Conservation (phyloP, 64 coral and sea anemone genomes). For the Dendrophyllia cribrosa region DNA sequence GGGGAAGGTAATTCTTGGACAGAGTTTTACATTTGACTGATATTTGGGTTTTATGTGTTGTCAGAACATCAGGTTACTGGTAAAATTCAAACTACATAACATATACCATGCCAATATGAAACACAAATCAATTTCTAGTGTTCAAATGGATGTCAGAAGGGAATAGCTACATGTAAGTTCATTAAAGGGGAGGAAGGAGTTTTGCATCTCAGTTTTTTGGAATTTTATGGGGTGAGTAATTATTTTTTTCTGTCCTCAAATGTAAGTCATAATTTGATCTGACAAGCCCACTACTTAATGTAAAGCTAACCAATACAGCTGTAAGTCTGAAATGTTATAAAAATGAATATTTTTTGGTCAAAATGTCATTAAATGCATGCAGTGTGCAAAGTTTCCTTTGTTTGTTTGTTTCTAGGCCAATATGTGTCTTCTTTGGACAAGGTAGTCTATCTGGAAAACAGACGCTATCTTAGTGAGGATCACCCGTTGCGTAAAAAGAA, state of each 20-base stretch:
- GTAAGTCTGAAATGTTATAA: conserved; percentile 4
- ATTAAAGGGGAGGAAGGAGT: conserved; percentile 5
- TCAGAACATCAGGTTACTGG: no score
- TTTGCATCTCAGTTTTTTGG: conserved; percentile 10
- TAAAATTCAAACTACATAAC: no score
- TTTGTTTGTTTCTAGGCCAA: not conserved
- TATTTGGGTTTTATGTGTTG: no score
- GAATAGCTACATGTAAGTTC: not conserved
- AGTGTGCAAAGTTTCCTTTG: not conserved
- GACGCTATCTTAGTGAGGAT: conserved; percentile 4
- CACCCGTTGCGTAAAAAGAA: no score
- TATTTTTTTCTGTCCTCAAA: conserved; percentile 8
- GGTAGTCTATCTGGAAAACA: conserved; percentile 12
- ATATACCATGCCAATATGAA: no score
- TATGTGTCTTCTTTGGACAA: conserved; percentile 2
- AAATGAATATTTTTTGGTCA: not conserved
- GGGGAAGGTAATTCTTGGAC: no score
- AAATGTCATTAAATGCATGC: conserved; percentile 9
- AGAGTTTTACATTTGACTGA: no score
- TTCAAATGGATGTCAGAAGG: not conserved
- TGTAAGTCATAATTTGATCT: conserved; percentile 2
- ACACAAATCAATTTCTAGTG: no score
- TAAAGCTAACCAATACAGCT: conserved; percentile 1
- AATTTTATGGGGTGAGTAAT: conserved; percentile 6
- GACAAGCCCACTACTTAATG: not conserved